Percentiles rank a stretch among this genome's conserved stretches.
Evolutionary conservation across 2,888 invertebrate species (phyloP).

Genomic region (Drosophila atroscutellata): DNA sequence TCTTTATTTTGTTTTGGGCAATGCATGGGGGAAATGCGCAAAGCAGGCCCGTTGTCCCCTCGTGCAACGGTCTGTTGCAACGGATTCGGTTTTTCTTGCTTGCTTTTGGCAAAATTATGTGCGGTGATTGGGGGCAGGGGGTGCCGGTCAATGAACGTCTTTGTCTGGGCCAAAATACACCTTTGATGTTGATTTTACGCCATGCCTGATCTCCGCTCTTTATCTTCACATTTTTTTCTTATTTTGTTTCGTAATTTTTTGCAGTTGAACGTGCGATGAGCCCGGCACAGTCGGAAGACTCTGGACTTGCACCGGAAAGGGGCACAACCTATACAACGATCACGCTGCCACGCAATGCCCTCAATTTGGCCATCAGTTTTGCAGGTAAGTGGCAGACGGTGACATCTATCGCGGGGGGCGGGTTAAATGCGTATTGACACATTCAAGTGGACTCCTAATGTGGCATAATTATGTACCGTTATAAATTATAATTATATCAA

Average conservation of each 20-base stretch:
- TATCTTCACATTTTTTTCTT: background rate
- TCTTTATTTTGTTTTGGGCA: slow-evolving; percentile 3
- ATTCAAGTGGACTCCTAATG: slow-evolving; percentile 18
- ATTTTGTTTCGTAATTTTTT: slow-evolving; percentile 37
- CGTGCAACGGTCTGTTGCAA: slow-evolving; percentile 28
- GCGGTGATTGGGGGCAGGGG: background rate
- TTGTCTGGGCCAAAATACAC: slow-evolving; percentile 41
- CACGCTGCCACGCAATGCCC: slow-evolving; percentile 84
- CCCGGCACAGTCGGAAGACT: slow-evolving; percentile 85
- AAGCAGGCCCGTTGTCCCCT: background rate
- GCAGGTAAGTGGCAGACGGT: slow-evolving; percentile 77
- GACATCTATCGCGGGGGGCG: too few relatives aligned
- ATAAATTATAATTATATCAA: background rate
- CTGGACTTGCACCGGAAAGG: slow-evolving; percentile 84
- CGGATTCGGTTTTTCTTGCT: slow-evolving; percentile 23
- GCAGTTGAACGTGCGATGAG: slow-evolving; percentile 85
- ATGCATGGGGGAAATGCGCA: slow-evolving; percentile 22
- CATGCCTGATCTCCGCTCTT: slow-evolving; percentile 21
- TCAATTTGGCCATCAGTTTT: slow-evolving; percentile 84
- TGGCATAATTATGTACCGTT: background rate
- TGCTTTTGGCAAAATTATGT: slow-evolving; percentile 41
- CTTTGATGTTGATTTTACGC: slow-evolving; percentile 66
- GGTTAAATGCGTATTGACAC: slow-evolving; percentile 3
- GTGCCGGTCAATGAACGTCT: slow-evolving; percentile 52
- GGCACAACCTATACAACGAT: slow-evolving; percentile 85